Conservation (phyloP, 2,113 vertebrate species). For the Nycticebus coucang region DNA sequence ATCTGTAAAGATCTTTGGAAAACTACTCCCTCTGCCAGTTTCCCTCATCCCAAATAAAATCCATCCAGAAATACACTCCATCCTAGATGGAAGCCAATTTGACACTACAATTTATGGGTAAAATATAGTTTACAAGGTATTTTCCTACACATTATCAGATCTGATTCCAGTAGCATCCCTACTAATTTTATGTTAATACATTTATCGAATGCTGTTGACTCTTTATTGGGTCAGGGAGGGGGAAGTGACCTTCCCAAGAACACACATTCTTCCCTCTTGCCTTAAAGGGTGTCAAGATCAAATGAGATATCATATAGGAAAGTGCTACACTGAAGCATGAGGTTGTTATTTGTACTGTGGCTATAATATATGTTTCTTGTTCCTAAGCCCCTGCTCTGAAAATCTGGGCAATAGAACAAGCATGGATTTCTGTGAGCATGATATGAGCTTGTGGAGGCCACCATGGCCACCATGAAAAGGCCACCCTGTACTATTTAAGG, state of each 20-base stretch:
- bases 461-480: slow-evolving; percentile 32
- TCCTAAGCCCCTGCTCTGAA: slow-evolving; percentile 19
- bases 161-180: slow-evolving; percentile 10
- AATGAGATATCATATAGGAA: background rate
- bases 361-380: background rate
- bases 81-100: background rate
- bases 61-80: background rate
- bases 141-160: background rate
- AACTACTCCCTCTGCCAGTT: background rate
- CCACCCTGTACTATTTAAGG: slow-evolving; percentile 69
- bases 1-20: slow-evolving; percentile 17
- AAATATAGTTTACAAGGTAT: background rate
- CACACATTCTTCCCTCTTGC: background rate
- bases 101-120: background rate
- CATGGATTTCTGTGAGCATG: background rate
- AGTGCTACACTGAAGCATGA: background rate
- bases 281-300: background rate
- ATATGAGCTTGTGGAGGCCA: background rate
- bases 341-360: background rate
- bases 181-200: slow-evolving; percentile 3
- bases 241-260: background rate
- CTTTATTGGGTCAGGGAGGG: background rate
- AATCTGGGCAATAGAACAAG: background rate
- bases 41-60: background rate
- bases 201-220: background rate